Base-by-base conservation (phyloP, 2,888 invertebrate genomes). In the Parthenolecanium corni region DNA sequence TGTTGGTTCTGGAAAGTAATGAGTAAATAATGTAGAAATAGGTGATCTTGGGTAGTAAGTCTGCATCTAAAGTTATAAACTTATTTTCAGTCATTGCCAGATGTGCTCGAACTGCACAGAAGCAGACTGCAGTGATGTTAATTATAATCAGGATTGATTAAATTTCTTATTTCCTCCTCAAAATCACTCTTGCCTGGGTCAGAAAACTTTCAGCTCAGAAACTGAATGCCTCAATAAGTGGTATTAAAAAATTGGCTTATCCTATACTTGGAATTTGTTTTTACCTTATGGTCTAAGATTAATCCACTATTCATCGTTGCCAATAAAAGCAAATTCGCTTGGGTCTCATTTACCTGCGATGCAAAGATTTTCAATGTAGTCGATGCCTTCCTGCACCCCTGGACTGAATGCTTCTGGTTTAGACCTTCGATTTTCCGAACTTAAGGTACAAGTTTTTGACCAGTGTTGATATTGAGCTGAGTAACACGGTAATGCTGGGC, bases 301-400 rank as follows among this genome's bases (percentile, higher is more conserved):
- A n/a, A 16, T 3, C 18, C 2, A 12, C 16, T 12, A n/a, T n/a
- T n/a, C n/a, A n/a, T n/a, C n/a, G n/a, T 18, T 47, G 20, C 20
- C 20, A 1, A 2, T n/a, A n/a, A n/a, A n/a, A n/a, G n/a, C n/a
- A n/a, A n/a, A n/a, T n/a, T n/a, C n/a, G n/a, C n/a, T n/a, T n/a
- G n/a, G n/a, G n/a, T n/a, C n/a, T n/a, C n/a, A 16, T 5, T 49
- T 21, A 51, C 52, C 62, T 25, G 58, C 36, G 20, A 40, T 16
- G 74, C 91, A 91, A 70, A 89, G 84, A 74, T 86, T 88, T 73
- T 89, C 89, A 68, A 90, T 80, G 72, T 91, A 91, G 70, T 88
- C 85, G 31, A 88, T 85, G 68, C 84, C 81, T 69, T 81, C 82
- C 70, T 82, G 81, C 2, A 86, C 82, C 3, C 84, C 84, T 2